These are phyloP conservation scores for Ormyrus nitidulus DNA, from an alignment of 2,888 invertebrate species.

Conservation along the genomic window DNA sequence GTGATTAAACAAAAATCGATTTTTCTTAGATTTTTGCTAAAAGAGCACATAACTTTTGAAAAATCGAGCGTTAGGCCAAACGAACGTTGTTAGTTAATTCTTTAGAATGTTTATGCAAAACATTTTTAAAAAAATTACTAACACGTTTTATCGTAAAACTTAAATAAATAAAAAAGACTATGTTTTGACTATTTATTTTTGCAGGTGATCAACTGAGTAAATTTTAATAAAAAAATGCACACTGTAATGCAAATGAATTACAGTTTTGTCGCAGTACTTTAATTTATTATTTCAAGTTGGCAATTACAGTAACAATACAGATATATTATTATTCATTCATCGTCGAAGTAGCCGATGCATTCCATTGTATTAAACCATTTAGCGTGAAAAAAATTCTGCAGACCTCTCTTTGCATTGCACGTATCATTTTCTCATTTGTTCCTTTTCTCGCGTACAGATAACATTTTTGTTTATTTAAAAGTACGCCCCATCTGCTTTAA, in stretches of 20 bases:
- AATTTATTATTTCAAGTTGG: slow-evolving; percentile 68
- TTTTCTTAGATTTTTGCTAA: too few species aligned
- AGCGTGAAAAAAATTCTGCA: slow-evolving; percentile 60
- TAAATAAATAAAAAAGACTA: too few species aligned
- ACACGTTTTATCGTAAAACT: too few species aligned
- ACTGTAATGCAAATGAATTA: slow-evolving; percentile 13
- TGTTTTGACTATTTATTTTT: too few species aligned
- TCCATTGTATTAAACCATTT: slow-evolving; percentile 59
- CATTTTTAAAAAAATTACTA: too few species aligned
- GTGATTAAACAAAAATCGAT: too few species aligned
- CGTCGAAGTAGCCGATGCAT: slow-evolving; percentile 55
- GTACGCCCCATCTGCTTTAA: neutral
- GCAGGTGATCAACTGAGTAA: too few species aligned
- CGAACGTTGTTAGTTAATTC: too few species aligned
- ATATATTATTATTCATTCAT: slow-evolving; percentile 55
- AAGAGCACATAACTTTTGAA: too few species aligned
- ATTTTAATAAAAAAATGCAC: slow-evolving; percentile 14
- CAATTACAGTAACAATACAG: slow-evolving; percentile 68
- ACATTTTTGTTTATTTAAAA: slow-evolving; percentile 16
- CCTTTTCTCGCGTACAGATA: slow-evolving; percentile 1
- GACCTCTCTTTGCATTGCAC: slow-evolving; percentile 9
- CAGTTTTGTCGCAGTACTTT: slow-evolving; percentile 59
- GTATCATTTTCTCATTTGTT: slow-evolving; percentile 21
- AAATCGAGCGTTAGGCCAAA: too few species aligned
- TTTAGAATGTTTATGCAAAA: too few species aligned